These are phyloP conservation scores for Macaria liturata DNA, from an alignment of 2,888 invertebrate genomes.

Conservation along the genomic window DNA sequence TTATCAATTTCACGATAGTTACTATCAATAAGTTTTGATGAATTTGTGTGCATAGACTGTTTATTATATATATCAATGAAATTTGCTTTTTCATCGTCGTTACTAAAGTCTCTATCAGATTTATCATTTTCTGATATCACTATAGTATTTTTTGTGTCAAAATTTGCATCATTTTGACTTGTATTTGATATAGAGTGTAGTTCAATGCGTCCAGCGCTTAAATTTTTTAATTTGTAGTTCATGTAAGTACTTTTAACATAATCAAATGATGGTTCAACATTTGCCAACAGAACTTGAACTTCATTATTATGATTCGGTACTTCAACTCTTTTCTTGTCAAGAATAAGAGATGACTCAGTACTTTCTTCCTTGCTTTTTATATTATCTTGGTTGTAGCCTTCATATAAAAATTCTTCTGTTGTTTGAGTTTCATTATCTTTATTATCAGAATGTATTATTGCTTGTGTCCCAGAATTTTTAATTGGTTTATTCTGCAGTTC, in stretches of 20 bases:
- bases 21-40: slow-evolving; percentile 42
- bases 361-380: slow-evolving; percentile 19
- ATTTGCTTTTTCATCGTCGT: slow-evolving; percentile 32
- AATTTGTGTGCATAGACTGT: slow-evolving; percentile 42
- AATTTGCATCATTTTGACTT: slow-evolving; percentile 29
- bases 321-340: slow-evolving; percentile 1
- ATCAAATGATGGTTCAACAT: slow-evolving; percentile 52
- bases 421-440: slow-evolving; percentile 46
- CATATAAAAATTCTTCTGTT: slow-evolving; percentile 29
- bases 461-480: slow-evolving; percentile 40
- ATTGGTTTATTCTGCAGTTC: slow-evolving; percentile 45
- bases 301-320: slow-evolving; percentile 46
- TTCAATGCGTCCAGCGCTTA: slow-evolving; percentile 53
- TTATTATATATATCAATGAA: slow-evolving; percentile 58
- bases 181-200: slow-evolving; percentile 52
- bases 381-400: slow-evolving; percentile 17
- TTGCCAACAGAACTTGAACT: slow-evolving; percentile 58
- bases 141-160: slow-evolving; percentile 26
- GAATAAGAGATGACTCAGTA: slow-evolving; percentile 5
- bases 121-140: slow-evolving; percentile 1
- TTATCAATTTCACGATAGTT: slow-evolving; percentile 27
- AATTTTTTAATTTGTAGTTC: slow-evolving; percentile 58
- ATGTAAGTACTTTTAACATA: slow-evolving; percentile 53
- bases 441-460: slow-evolving; percentile 12
- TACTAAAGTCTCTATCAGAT: slow-evolving; percentile 9